Conservation (phyloP, 2,888 invertebrate species). For the Acrobasis consociella region DNA sequence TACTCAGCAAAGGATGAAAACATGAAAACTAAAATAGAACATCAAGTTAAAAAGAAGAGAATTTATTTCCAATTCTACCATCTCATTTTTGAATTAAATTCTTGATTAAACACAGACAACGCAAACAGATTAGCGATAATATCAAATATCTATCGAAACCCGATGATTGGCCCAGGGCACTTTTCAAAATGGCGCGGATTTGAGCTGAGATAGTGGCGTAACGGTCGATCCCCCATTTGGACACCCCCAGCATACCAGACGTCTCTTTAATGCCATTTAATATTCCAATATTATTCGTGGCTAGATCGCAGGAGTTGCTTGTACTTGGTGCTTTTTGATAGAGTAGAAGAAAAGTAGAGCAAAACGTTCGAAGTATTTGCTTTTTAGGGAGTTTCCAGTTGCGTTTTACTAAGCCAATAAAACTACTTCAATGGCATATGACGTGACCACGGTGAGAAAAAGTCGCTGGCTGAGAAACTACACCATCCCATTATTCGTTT, state of each 20-base stretch:
- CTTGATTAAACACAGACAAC: not conserved
- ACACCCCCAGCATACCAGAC: conserved; percentile 16
- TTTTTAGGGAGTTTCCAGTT: too few relatives aligned
- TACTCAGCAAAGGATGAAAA: too few relatives aligned
- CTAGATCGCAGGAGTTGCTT: not conserved
- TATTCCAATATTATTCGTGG: conserved; percentile 5
- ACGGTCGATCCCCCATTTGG: conserved; percentile 13
- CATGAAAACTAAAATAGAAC: too few relatives aligned
- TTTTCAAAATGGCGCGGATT: conserved; percentile 11
- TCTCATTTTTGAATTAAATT: not conserved
- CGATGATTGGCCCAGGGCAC: conserved; percentile 13
- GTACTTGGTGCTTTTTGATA: not conserved
- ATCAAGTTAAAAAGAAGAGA: too few relatives aligned
- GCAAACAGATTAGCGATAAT: conserved; percentile 11
- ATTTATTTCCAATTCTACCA: not conserved
- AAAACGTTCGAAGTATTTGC: too few relatives aligned
- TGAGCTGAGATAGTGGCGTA: conserved; percentile 12
- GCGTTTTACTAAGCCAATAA: too few relatives aligned
- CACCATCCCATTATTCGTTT: too few relatives aligned
- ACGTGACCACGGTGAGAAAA: too few relatives aligned
- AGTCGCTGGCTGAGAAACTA: too few relatives aligned
- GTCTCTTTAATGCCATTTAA: conserved; percentile 10
- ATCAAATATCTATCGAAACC: conserved; percentile 11
- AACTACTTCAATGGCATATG: too few relatives aligned
- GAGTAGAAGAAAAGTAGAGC: too few relatives aligned